phyloP scores from a whole-genome alignment of 2,797 vertebrate species.

The Dermochelys coriacea region DNA sequence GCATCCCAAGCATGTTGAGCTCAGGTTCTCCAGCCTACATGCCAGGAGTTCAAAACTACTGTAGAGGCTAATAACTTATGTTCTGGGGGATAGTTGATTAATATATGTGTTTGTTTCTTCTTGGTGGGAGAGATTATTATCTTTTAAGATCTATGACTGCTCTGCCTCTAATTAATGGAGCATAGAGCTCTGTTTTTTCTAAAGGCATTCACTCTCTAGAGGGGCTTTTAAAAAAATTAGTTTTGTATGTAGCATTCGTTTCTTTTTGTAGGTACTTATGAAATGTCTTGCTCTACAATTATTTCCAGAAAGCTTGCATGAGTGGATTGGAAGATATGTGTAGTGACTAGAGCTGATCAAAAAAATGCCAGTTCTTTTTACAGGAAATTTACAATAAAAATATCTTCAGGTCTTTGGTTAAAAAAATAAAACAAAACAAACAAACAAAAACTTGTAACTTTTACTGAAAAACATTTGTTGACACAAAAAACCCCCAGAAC shows the following conservation, averaged over 20 bases:
- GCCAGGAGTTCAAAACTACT: not conserved
- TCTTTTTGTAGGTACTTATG: not conserved
- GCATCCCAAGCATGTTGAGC: accelerated
- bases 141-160: accelerated
- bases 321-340: not conserved
- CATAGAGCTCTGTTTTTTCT: not conserved
- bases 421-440: not conserved
- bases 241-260: not conserved
- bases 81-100: not conserved
- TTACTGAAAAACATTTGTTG: not conserved
- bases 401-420: not conserved
- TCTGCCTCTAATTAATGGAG: not conserved
- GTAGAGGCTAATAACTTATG: accelerated
- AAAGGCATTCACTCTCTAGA: not conserved
- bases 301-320: not conserved
- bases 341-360: not conserved
- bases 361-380: not conserved
- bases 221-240: not conserved
- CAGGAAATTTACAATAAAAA: not conserved
- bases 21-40: accelerated
- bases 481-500: not conserved
- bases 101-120: not conserved
- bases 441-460: not conserved
- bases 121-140: not conserved
- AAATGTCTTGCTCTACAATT: not conserved